These are phyloP conservation scores for Andrena bicolor DNA, from an alignment of 2,888 invertebrate genomes.

Conservation along the genomic window DNA sequence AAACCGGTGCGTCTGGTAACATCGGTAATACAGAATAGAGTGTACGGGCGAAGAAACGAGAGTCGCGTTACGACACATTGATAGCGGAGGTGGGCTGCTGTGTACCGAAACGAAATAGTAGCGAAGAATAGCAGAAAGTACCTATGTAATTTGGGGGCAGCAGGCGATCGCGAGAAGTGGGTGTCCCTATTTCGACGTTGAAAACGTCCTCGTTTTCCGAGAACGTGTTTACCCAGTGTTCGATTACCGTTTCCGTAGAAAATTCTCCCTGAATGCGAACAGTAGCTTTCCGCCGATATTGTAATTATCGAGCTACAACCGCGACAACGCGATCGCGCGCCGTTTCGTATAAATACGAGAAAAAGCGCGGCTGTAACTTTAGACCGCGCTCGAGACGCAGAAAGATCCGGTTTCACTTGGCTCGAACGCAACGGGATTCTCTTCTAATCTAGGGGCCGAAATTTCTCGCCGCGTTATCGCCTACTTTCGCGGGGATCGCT, in stretches of 20 bases:
- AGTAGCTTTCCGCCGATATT: neutral
- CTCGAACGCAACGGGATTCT: conserved; percentile 60
- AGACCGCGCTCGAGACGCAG: conserved; percentile 49
- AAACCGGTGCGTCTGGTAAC: neutral
- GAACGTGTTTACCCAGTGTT: no score
- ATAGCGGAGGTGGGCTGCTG: neutral
- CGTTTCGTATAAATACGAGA: conserved; percentile 17
- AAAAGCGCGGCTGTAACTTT: conserved; percentile 53
- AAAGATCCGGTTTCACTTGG: conserved; percentile 72
- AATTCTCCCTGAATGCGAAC: neutral
- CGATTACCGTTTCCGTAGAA: neutral
- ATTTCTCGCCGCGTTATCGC: conserved; percentile 41
- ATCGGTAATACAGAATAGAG: neutral
- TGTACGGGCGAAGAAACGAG: neutral
- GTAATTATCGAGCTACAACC: neutral
- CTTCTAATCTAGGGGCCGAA: conserved; percentile 38
- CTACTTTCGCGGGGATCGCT: conserved; percentile 13
- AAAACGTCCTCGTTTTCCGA: no score
- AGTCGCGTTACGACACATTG: neutral
- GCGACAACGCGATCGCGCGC: conserved; percentile 1
- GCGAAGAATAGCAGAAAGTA: no score
- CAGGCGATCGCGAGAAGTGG: no score
- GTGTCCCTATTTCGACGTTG: no score
- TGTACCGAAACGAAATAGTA: neutral
- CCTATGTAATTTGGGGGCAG: no score